Evolutionary conservation across 23 tunicate genomes (phyloP), one percentile per base, ranked within the genome.

Genomic region (Diplosoma virens): DNA sequence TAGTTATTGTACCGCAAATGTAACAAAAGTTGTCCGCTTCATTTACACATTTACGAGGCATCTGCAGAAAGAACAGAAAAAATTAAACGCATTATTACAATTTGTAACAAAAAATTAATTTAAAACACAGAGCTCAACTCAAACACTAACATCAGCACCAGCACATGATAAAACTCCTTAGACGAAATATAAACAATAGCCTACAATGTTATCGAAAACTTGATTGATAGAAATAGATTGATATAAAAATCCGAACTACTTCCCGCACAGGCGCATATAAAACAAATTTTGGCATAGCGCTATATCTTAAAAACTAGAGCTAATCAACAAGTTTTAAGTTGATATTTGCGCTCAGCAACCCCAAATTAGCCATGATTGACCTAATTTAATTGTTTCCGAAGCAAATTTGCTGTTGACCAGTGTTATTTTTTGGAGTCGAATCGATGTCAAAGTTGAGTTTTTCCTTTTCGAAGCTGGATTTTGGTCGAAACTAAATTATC

Each of bases 51-150:
- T 68, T 68, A 68, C 55, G 54, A 68, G 53, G 75, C 75, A 34
- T 68, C 54, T 37, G 75, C 75, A 68, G 75, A 68, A 68, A 68
- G 75, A 68, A 28, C 75, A 68, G 54, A 37, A 68, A 68, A n/a
- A 28, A 28, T 26, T 68, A 68, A 68, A 36, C 75, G 24, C 75
- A 68, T 34, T 34, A 68, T 7, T 25, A 7, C 75, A 21, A 68
- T 37, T 68, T 68, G 53, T 4, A 68, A 28, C 32, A 4, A 63
- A 63, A 28, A 63, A 63, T n/a, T 14, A 63, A n/a, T 34, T 14
- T 21, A 25, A 68, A 68, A 22, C 71, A 26, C 26, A 65, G 36
- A 25, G 7, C 37, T 7, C 75, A 68, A 68, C 54, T 68, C 21
- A 68, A 68, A 68, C 75, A 34, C 32, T 34, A 34, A 68, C 28